Evolutionary conservation across 2,797 vertebrate genomes (phyloP).

Genomic region (Paguma larvata): DNA sequence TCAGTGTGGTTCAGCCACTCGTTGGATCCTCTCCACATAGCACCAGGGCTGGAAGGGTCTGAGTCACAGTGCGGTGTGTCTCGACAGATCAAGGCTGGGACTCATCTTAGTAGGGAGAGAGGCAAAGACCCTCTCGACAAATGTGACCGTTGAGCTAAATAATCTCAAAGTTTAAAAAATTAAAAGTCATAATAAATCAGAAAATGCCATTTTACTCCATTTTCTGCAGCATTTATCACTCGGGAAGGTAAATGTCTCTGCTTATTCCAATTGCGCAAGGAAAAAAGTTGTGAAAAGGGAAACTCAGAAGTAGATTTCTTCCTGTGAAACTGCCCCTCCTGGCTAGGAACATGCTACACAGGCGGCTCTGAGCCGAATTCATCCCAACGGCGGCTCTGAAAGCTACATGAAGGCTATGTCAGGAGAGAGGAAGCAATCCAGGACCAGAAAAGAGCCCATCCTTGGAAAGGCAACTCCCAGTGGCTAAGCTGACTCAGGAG

Average conservation of each 20-base stretch:
- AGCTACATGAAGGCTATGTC: background rate
- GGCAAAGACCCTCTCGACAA: background rate
- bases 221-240: background rate
- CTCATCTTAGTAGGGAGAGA: background rate
- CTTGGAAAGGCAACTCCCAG: background rate
- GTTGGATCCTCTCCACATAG: rapidly evolving
- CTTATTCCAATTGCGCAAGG: background rate
- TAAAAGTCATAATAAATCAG: background rate
- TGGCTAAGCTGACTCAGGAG: background rate
- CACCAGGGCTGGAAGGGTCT: background rate
- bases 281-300: background rate
- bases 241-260: background rate
- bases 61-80: background rate
- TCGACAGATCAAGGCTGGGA: background rate
- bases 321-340: background rate
- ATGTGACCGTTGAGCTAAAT: background rate
- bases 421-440: background rate
- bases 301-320: background rate
- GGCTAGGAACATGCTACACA: background rate
- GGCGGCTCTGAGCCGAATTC: background rate
- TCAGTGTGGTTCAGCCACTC: background rate
- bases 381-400: background rate
- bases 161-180: background rate
- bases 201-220: background rate
- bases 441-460: background rate